Evolutionary conservation across 2,888 invertebrate genomes (phyloP).

Genomic region (Halictus quadricinctus): DNA sequence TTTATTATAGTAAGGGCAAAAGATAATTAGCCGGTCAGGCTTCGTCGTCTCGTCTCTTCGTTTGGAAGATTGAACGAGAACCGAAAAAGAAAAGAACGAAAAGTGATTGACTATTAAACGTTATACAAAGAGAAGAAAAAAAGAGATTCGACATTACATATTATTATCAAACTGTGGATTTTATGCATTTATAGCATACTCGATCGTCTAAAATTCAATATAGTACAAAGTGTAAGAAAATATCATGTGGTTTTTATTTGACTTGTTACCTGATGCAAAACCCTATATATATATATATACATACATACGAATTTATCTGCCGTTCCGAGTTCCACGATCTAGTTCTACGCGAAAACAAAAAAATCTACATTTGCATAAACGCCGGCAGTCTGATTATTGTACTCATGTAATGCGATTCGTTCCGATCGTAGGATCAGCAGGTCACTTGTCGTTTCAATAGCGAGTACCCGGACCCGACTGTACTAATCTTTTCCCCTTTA

Average conservation of each 20-base stretch:
- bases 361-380: slow-evolving; percentile 11
- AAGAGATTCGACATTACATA: background rate
- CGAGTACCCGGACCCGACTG: background rate
- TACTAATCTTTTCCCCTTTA: slow-evolving; percentile 9
- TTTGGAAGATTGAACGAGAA: background rate
- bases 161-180: slow-evolving; percentile 13
- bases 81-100: background rate
- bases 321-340: background rate
- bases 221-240: slow-evolving; percentile 16
- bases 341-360: background rate
- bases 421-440: background rate
- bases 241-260: slow-evolving; percentile 12
- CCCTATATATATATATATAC: background rate
- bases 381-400: background rate
- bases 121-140: background rate
- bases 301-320: background rate
- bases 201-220: slow-evolving; percentile 5
- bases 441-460: background rate
- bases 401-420: background rate
- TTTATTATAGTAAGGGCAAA: slow-evolving; percentile 4
- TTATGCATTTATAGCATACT: slow-evolving; percentile 13
- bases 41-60: background rate
- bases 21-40: slow-evolving; percentile 1
- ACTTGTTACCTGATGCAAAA: background rate
- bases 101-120: background rate